Conservation (phyloP, 2,797 vertebrate genomes). For the Peromyscus eremicus region DNA sequence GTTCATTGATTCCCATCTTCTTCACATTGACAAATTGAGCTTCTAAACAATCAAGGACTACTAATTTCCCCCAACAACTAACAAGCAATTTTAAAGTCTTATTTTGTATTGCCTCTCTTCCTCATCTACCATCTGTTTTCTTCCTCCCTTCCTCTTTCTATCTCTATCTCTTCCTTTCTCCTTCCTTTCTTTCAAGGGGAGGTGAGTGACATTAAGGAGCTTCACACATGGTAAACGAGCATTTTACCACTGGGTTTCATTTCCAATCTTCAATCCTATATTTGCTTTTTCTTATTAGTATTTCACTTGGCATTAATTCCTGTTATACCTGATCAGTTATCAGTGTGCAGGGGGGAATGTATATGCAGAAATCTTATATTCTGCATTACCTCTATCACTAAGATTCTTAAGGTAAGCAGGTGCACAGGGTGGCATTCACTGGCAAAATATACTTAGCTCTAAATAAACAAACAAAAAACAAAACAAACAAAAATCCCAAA, state of each 20-base stretch:
- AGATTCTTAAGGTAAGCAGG: background rate
- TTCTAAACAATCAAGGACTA: constrained; percentile 11
- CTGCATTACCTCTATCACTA: background rate
- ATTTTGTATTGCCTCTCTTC: background rate
- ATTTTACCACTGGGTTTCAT: background rate
- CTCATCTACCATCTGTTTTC: background rate
- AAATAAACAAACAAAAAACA: background rate
- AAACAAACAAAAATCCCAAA: background rate
- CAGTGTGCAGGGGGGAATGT: background rate
- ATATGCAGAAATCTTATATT: constrained; percentile 17
- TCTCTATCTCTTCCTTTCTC: background rate
- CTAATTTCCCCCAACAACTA: background rate
- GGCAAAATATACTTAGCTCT: constrained; percentile 28
- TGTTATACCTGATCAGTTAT: background rate
- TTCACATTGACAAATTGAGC: background rate
- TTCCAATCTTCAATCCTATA: background rate
- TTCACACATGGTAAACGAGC: background rate
- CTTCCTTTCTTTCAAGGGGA: background rate
- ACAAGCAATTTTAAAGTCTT: background rate
- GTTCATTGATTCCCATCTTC: background rate
- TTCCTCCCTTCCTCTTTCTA: background rate
- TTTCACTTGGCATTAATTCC: constrained; percentile 33
- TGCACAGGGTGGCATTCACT: background rate
- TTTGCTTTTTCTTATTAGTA: constrained; percentile 26
- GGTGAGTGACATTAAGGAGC: background rate